A percentile compares a stretch with the other conserved stretches of the same genome.
Conservation (phyloP, 2,888 invertebrate species). For the Allophyes oxyacanthae region DNA sequence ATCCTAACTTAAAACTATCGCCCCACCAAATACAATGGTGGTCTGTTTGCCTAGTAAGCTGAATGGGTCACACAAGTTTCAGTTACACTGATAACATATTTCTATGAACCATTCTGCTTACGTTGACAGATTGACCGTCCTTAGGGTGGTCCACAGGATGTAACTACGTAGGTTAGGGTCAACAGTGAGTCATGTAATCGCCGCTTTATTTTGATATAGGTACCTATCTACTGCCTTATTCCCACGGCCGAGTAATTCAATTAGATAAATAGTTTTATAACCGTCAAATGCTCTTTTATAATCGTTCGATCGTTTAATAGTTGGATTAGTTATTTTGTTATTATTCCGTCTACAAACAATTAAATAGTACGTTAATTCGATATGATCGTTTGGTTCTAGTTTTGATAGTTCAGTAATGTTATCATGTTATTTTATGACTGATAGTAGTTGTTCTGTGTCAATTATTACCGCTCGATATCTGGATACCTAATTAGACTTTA, state of each 20-base stretch:
- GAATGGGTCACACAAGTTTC: no score
- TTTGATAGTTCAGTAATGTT: neutral
- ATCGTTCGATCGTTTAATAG: conserved; percentile 9
- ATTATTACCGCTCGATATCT: no score
- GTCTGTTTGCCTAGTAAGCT: no score
- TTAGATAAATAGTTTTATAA: conserved; percentile 34
- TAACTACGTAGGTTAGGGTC: conserved; percentile 17
- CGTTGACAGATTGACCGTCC: no score
- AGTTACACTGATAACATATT: no score
- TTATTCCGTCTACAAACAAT: conserved; percentile 23
- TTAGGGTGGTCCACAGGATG: no score
- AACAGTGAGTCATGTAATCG: conserved; percentile 38
- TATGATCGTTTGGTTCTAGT: neutral
- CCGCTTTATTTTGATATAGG: conserved; percentile 6
- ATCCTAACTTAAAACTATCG: no score
- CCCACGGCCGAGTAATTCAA: conserved; percentile 32
- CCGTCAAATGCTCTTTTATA: conserved; percentile 11
- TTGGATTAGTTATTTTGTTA: conserved; percentile 9
- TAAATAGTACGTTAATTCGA: neutral
- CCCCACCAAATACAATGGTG: no score
- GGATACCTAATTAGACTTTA: no score
- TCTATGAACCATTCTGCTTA: no score
- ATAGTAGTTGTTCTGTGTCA: no score
- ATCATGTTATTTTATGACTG: neutral
- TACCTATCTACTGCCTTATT: conserved; percentile 17